Evolutionary conservation across 2,888 invertebrate species (phyloP).

Genomic region (Entomobrya proxima): DNA sequence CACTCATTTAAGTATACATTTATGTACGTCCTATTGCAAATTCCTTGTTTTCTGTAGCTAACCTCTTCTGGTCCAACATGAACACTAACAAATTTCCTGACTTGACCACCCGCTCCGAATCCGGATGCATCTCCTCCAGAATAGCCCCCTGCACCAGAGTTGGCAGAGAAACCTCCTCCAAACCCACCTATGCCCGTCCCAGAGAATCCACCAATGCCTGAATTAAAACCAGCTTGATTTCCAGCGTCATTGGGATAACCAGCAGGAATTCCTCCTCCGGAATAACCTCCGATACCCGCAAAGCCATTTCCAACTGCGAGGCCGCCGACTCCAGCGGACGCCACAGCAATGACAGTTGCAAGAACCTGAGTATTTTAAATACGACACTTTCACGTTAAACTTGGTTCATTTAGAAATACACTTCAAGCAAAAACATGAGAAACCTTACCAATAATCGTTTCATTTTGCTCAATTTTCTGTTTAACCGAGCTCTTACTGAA

Average conservation of each 20-base stretch:
- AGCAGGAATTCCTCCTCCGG: conserved; percentile 18
- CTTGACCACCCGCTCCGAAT: conserved; percentile 31
- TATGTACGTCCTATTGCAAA: no score
- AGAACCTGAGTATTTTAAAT: conserved; percentile 32
- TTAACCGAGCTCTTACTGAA: not conserved
- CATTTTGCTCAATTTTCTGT: conserved; percentile 19
- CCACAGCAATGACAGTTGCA: conserved; percentile 20
- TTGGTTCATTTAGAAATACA: not conserved
- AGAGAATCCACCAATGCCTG: not conserved
- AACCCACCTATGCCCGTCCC: conserved; percentile 2
- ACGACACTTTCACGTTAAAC: not conserved
- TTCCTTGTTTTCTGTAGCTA: not conserved
- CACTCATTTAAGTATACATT: not conserved
- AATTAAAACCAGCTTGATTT: not conserved
- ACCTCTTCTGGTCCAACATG: conserved; percentile 33
- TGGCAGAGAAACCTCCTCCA: conserved; percentile 27
- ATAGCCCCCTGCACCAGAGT: not conserved
- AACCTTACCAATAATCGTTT: conserved; percentile 54
- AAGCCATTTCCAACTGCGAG: conserved; percentile 28
- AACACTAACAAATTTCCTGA: conserved; percentile 45
- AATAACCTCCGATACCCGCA: conserved; percentile 46
- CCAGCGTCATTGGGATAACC: conserved; percentile 7
- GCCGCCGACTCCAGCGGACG: conserved; percentile 44
- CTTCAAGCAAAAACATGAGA: not conserved
- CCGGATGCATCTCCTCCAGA: conserved; percentile 24